phyloP scores from a whole-genome alignment of 1,140 invertebrate species.

The Solen grandis region DNA sequence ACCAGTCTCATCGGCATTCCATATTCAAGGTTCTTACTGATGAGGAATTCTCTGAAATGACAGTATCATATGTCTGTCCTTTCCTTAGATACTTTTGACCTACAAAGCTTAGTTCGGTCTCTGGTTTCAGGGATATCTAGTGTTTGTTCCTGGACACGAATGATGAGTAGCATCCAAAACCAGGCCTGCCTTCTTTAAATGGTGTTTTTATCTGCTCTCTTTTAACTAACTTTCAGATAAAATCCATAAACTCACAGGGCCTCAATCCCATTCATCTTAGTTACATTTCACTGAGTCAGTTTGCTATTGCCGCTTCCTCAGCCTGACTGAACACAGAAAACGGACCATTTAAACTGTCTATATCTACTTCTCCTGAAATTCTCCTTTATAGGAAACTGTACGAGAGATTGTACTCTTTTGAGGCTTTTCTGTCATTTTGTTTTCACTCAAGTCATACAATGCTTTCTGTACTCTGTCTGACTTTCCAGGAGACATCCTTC shows the following conservation, averaged over 20 bases:
- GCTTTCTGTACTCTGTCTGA: not conserved
- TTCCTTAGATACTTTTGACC: not conserved
- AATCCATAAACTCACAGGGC: not conserved
- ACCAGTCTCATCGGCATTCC: not conserved
- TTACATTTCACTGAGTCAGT: not conserved
- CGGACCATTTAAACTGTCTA: not conserved
- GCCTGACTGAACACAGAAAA: not conserved
- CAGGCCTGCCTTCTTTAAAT: not conserved
- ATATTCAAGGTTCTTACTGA: not conserved
- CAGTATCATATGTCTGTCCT: conserved; percentile 1
- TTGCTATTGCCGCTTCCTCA: not conserved
- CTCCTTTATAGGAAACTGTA: not conserved
- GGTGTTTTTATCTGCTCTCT: not conserved
- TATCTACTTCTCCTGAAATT: conserved; percentile 1
- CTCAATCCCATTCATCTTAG: not conserved
- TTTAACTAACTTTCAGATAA: not conserved
- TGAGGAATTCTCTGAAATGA: not conserved
- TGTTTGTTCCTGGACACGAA: not conserved
- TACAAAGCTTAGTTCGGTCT: too few relatives aligned
- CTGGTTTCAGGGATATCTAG: too few relatives aligned
- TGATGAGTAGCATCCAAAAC: not conserved
- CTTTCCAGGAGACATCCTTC: not conserved
- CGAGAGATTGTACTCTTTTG: not conserved
- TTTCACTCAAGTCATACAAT: not conserved
- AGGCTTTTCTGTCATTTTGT: not conserved